Base-by-base conservation (phyloP, 2,113 vertebrate genomes). In the Nasalis larvatus region DNA sequence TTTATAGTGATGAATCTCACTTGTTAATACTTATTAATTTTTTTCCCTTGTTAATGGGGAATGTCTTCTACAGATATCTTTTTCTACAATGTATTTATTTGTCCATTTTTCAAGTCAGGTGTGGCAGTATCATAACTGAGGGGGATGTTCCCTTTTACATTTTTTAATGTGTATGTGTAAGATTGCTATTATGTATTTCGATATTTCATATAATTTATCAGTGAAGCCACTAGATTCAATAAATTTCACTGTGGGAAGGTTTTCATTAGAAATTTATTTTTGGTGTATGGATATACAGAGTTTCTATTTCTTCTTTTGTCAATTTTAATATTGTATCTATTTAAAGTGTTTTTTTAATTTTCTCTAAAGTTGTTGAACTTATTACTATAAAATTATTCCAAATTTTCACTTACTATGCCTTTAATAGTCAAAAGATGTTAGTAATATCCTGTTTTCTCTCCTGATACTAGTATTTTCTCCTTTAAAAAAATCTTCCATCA, bases 241-340 rank as follows among this genome's bases (percentile, higher is more conserved):
- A 30, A 49, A 81, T 85, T 81, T 88, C 49, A 73, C 40, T 52
- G 23, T 52, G n/a, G 23, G 20, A 42, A 86, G 5, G 11, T 37
- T 86, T 76, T 82, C 27, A 35, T 45, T 76, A 85, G n/a, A 86
- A 82, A 77, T 83, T 32, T 11, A 54, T 81, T 78, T 71, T 81
- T 80, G 42, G 86, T 60, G 54, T 4, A 56, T 7, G 16, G 12
- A 80, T 85, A 94, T 35, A 23, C 3, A 81, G 12, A 47, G 3
- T 89, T 86, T 95, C 60, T 77, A n/a, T 80, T 89, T 95, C 32
- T 84, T 88, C 52, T 76, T 69, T 71, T n/a, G 35, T 87, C 83
- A 84, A 40, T 71, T 97, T 95, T 58, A 84, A 78, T 91, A 3
- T 10, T 58, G 42, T 58, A 35, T 14, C 27, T 27, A 54, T 54